phyloP scores from a whole-genome alignment of 2,797 vertebrate species.

The Pteropus rufus region DNA sequence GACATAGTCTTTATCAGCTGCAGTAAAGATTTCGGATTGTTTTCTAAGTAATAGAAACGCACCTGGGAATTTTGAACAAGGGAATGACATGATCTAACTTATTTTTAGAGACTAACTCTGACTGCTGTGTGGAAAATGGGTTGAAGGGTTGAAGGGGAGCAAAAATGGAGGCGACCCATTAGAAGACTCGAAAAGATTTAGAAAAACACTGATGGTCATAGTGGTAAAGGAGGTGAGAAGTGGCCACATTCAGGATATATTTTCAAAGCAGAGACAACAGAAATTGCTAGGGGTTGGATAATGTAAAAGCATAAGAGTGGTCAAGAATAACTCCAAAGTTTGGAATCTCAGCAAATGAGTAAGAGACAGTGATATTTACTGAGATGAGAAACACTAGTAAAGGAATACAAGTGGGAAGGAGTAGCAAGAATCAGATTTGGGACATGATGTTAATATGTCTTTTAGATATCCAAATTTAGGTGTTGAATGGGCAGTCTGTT shows the following conservation, averaged over 20 bases:
- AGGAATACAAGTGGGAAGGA: not conserved
- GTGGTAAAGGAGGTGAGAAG: not conserved
- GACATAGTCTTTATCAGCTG: not conserved
- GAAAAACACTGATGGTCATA: not conserved
- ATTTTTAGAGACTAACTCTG: not conserved
- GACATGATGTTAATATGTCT: not conserved
- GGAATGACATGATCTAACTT: not conserved
- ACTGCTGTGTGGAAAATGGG: not conserved
- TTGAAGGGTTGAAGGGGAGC: not conserved
- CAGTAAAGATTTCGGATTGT: not conserved
- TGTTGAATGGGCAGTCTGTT: not conserved
- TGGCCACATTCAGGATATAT: not conserved
- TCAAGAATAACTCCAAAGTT: not conserved
- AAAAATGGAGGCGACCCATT: not conserved
- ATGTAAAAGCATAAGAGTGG: not conserved
- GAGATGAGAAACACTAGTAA: not conserved
- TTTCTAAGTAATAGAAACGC: not conserved
- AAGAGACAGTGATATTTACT: not conserved
- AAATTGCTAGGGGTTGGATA: not conserved
- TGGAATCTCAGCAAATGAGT: not conserved
- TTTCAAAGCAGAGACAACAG: not conserved
- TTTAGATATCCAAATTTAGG: not conserved
- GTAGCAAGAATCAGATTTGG: not conserved
- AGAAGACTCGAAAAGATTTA: not conserved
- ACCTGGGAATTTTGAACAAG: not conserved